Percentiles rank a stretch among this genome's conserved stretches.
phyloP scores from a whole-genome alignment of 2,797 vertebrate genomes.

The Acomys russatus region DNA sequence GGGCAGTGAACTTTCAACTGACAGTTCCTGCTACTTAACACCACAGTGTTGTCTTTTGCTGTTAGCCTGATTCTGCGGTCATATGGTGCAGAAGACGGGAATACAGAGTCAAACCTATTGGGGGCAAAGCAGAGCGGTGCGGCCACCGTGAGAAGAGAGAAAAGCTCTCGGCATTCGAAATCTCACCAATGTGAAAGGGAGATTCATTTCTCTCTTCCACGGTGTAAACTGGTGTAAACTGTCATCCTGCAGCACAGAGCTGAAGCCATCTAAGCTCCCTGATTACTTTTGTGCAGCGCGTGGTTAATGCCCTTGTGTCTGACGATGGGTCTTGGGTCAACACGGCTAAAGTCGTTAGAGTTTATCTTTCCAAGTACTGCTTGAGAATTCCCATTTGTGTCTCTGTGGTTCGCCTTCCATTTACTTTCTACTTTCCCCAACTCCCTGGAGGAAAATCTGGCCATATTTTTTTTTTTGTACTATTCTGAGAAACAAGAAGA shows the following conservation, averaged over 20 bases:
- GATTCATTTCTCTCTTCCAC: neutral
- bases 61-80: fast-evolving
- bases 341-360: neutral
- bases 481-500: conserved; percentile 53
- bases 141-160: neutral
- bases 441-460: conserved; percentile 20
- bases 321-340: conserved; percentile 24
- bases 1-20: neutral
- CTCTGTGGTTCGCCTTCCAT: conserved; percentile 54
- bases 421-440: conserved; percentile 36
- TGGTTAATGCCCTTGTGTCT: conserved; percentile 51
- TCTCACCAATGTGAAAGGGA: neutral
- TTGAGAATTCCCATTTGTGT: conserved; percentile 8
- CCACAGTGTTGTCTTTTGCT: too few relatives aligned
- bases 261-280: neutral
- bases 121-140: conserved; percentile 8
- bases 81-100: neutral
- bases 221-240: neutral
- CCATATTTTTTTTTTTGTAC: neutral
- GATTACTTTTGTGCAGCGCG: neutral
- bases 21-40: neutral
- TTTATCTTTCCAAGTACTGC: conserved; percentile 5
- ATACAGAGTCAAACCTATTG: neutral
- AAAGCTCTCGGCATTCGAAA: neutral
- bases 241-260: neutral